A percentile compares a stretch with the other conserved stretches of the same genome.
These are phyloP conservation scores for Pemphigus obesinymphae DNA, from an alignment of 1,140 invertebrate genomes.

Conservation along the genomic window DNA sequence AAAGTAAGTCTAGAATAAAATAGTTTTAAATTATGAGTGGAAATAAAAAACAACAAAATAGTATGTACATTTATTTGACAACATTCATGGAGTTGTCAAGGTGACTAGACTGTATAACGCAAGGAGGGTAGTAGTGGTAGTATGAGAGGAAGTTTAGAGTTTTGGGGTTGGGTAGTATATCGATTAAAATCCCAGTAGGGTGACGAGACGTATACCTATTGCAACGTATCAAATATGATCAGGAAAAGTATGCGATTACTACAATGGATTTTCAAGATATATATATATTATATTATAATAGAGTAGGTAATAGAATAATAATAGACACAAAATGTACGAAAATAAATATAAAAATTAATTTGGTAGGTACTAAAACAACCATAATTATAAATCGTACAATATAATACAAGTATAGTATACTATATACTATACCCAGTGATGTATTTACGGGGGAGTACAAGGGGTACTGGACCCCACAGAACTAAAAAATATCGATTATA, in stretches of 20 bases:
- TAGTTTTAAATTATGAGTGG: neutral
- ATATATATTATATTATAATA: too few species aligned
- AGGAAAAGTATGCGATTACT: neutral
- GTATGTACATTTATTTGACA: neutral
- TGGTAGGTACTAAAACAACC: too few species aligned
- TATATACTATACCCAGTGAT: too few species aligned
- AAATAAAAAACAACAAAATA: conserved; percentile 25
- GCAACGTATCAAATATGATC: neutral
- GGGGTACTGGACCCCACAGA: too few species aligned
- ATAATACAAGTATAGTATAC: too few species aligned
- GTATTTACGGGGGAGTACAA: too few species aligned
- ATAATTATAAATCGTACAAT: too few species aligned
- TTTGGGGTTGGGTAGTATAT: conserved; percentile 15
- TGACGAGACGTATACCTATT: neutral
- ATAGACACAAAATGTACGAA: too few species aligned
- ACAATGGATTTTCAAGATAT: too few species aligned
- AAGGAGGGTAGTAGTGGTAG: neutral
- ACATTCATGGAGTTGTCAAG: neutral
- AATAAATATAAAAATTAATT: too few species aligned
- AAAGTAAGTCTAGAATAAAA: neutral
- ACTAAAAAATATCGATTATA: too few species aligned
- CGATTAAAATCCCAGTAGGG: conserved; percentile 27
- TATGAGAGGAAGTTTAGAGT: neutral
- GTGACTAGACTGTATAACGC: neutral
- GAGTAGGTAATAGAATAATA: too few species aligned